A percentile compares a stretch with the other conserved stretches of the same genome.
Conservation (phyloP, 2,797 vertebrate genomes). For the Buphagus erythrorhynchus region DNA sequence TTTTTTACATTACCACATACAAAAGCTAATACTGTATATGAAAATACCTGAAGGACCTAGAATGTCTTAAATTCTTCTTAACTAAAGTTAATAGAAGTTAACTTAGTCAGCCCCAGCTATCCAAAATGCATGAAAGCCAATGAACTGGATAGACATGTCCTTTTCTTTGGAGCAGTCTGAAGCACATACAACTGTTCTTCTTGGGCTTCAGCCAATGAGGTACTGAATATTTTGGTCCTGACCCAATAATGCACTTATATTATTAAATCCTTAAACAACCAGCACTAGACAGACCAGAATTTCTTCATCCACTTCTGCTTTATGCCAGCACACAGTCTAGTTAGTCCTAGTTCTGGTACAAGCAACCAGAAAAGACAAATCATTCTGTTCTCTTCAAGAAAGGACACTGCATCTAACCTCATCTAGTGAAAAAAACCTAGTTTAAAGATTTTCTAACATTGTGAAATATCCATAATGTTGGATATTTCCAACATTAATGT, state of each 20-base stretch:
- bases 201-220: neutral
- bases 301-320: conserved; percentile 13
- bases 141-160: neutral
- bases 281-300: neutral
- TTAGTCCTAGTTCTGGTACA: neutral
- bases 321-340: neutral
- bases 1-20: neutral
- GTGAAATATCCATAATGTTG: neutral
- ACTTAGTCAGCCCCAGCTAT: neutral
- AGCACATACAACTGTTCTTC: neutral
- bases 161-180: neutral
- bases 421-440: neutral
- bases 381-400: neutral
- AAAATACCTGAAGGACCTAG: neutral
- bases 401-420: neutral
- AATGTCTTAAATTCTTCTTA: neutral
- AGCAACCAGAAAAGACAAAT: conserved; percentile 4
- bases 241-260: conserved; percentile 37
- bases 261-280: conserved; percentile 20
- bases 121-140: neutral
- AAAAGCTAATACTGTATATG: neutral
- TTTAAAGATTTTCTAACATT: neutral
- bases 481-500: neutral
- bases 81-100: neutral
- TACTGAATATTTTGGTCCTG: neutral